These are phyloP conservation scores for Xenopus tropicalis DNA, from an alignment of 2,113 vertebrate species.

Conservation along the genomic window UCB_Xtro_10.0 CM004451.2:74234501-74235000, in stretches of 20 bases:
- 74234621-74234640: background rate
- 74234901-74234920: too few species aligned
- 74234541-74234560: slow-evolving; percentile 25
- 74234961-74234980: too few species aligned
- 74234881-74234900: too few species aligned
- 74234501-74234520: slow-evolving; percentile 11
- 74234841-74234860: too few species aligned
- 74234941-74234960: too few species aligned
- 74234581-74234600: background rate
- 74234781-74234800: too few species aligned
- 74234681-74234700: background rate
- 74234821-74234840: too few species aligned
- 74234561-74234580: background rate
- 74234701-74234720: background rate
- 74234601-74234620: background rate
- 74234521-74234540: slow-evolving; percentile 17
- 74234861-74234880: too few species aligned
- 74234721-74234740: background rate
- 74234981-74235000: too few species aligned
- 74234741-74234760: background rate
- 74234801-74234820: too few species aligned
- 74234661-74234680: background rate
- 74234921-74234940: too few species aligned
- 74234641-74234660: background rate
- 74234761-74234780: too few species aligned